phyloP scores from a whole-genome alignment of 2,888 invertebrate species.

The Scaptodrosophila latifasciaeformis region DNA sequence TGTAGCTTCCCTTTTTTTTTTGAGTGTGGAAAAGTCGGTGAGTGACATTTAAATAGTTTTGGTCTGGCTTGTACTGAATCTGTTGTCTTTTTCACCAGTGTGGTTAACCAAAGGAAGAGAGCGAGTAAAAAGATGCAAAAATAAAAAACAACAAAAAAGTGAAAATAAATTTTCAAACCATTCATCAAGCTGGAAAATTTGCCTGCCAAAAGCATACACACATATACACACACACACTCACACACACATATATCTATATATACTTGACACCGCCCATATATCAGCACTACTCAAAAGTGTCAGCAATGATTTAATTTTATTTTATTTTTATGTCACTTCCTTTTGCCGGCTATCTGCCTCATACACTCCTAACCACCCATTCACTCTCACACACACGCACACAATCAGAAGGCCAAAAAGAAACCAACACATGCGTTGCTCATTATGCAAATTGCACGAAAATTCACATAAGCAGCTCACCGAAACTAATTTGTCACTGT shows the following conservation, averaged over 20 bases:
- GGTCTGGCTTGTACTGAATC: background rate
- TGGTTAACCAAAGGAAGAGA: too few relatives aligned
- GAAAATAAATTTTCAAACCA: conserved; percentile 1
- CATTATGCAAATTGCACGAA: conserved; percentile 66
- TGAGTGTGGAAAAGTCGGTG: too few relatives aligned
- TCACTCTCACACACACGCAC: conserved; percentile 11
- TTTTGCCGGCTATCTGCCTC: conserved; percentile 23
- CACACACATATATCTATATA: background rate
- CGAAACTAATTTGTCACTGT: conserved; percentile 69
- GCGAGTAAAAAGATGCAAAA: too few relatives aligned
- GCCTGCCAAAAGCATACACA: background rate
- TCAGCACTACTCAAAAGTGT: conserved; percentile 52
- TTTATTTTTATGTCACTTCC: conserved; percentile 39
- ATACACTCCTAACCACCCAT: conserved; percentile 2
- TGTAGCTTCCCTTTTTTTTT: too few relatives aligned
- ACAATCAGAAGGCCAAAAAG: conserved; percentile 5
- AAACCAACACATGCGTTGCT: conserved; percentile 26
- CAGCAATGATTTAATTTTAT: conserved; percentile 58
- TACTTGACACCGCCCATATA: conserved; percentile 23
- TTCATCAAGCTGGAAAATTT: conserved; percentile 47
- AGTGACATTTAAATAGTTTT: too few relatives aligned
- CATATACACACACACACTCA: background rate
- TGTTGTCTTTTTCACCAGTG: background rate
- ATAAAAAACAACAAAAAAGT: too few relatives aligned
- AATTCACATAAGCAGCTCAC: conserved; percentile 67